phyloP scores from a whole-genome alignment of 2,888 invertebrate species.

The Lydus trimaculatus region DNA sequence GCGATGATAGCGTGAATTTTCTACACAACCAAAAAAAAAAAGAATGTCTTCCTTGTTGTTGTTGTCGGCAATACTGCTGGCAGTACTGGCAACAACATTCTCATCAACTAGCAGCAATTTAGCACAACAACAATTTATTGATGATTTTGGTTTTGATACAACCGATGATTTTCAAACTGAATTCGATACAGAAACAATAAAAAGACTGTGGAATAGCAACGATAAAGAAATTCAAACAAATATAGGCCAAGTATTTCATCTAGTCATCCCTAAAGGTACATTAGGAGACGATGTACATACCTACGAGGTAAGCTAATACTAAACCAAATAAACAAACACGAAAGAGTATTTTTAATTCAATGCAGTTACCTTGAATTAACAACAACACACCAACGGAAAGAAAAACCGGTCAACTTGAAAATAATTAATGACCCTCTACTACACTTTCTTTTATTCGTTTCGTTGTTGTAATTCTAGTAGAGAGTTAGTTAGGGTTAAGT shows the following conservation, averaged over 20 bases:
- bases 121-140: conserved; percentile 41
- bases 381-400: neutral
- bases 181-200: conserved; percentile 33
- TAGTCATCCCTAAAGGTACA: conserved; percentile 72
- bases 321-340: neutral
- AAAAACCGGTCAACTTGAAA: conserved; percentile 13
- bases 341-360: conserved; percentile 7
- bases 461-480: neutral
- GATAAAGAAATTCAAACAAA: conserved; percentile 70
- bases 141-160: conserved; percentile 59
- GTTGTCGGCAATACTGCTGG: conserved; percentile 36
- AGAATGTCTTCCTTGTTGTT: conserved; percentile 31
- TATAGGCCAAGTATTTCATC: conserved; percentile 76
- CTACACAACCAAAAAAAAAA: conserved; percentile 8
- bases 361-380: neutral
- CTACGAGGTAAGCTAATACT: conserved; percentile 69
- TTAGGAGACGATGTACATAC: conserved; percentile 72
- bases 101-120: conserved; percentile 14
- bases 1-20: conserved; percentile 35
- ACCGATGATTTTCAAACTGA: conserved; percentile 54
- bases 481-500: neutral
- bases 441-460: neutral
- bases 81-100: conserved; percentile 27
- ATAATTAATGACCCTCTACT: conserved; percentile 11
- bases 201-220: conserved; percentile 58